Evolutionary conservation across 2,113 vertebrate genomes (phyloP).

Genomic region (Mastomys natalensis): DNA sequence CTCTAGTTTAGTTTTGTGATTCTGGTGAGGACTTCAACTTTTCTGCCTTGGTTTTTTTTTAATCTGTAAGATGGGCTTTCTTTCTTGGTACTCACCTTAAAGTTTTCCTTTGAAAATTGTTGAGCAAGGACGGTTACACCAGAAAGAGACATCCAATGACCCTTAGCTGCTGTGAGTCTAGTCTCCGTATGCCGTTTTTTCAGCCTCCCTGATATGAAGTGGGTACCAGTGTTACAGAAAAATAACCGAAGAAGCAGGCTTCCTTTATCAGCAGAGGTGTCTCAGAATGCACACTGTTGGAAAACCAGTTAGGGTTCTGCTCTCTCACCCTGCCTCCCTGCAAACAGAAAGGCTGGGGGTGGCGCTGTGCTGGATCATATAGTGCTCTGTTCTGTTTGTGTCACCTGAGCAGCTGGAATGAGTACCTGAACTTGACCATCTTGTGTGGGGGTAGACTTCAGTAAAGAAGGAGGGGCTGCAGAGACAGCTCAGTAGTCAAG

Average conservation of each 20-base stretch:
- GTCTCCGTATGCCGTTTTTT: too few species aligned
- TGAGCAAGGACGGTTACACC: neutral
- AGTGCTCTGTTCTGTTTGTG: neutral
- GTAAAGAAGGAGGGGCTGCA: neutral
- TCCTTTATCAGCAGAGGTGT: neutral
- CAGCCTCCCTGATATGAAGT: too few species aligned
- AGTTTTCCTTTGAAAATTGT: neutral
- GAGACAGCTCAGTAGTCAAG: neutral
- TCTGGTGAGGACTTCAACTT: too few species aligned
- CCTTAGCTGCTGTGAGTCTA: neutral
- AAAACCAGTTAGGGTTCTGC: neutral
- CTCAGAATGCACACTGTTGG: neutral
- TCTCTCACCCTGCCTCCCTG: neutral
- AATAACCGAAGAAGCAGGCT: neutral
- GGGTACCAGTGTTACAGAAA: neutral
- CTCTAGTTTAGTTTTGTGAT: neutral
- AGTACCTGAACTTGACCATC: neutral
- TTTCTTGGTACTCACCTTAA: neutral
- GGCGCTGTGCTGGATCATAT: rapidly evolving
- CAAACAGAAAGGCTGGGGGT: neutral
- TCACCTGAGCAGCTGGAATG: neutral
- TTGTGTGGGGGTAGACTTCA: constrained; percentile 1
- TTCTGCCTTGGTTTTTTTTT: neutral
- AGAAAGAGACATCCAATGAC: neutral
- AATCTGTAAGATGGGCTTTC: neutral